phyloP scores from a whole-genome alignment of 2,797 vertebrate genomes.

The Vultur gryphus region DNA sequence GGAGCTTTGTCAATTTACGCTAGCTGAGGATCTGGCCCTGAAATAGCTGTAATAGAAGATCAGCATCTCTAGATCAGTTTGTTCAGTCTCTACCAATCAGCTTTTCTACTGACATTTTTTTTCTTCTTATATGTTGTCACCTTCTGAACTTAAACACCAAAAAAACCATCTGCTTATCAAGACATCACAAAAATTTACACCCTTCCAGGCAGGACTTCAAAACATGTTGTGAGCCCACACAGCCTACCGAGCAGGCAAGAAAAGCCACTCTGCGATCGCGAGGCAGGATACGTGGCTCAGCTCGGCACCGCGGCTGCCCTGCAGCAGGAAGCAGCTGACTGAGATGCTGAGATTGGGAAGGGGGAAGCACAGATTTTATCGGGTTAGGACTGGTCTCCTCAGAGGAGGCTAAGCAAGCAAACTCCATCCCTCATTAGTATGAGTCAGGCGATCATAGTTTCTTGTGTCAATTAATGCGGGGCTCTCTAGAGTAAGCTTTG shows the following conservation, averaged over 20 bases:
- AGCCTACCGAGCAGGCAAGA: neutral
- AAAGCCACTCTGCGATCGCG: fast-evolving
- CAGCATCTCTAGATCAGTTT: neutral
- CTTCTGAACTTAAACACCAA: constrained; percentile 28
- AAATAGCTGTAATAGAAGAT: constrained; percentile 18
- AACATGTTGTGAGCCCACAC: neutral
- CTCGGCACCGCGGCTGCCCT: neutral
- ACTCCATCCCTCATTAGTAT: neutral
- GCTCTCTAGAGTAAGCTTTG: neutral
- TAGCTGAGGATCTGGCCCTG: neutral
- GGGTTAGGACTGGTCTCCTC: neutral
- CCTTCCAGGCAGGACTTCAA: constrained; percentile 20
- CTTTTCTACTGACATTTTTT: neutral
- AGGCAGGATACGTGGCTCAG: neutral
- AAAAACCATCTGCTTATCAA: neutral
- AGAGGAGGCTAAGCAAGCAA: constrained; percentile 34
- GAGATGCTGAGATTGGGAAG: neutral
- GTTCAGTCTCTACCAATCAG: neutral
- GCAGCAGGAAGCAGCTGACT: neutral
- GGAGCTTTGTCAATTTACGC: neutral
- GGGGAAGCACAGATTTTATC: constrained; percentile 16
- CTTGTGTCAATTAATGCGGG: neutral
- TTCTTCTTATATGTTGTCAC: constrained; percentile 1
- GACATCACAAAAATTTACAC: constrained; percentile 43
- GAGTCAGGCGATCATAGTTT: neutral